Percentiles rank a stretch among this genome's conserved stretches.
These are phyloP conservation scores for Anoncus sp. DNA, from an alignment of 2,888 invertebrate species.

Conservation along the genomic window DNA sequence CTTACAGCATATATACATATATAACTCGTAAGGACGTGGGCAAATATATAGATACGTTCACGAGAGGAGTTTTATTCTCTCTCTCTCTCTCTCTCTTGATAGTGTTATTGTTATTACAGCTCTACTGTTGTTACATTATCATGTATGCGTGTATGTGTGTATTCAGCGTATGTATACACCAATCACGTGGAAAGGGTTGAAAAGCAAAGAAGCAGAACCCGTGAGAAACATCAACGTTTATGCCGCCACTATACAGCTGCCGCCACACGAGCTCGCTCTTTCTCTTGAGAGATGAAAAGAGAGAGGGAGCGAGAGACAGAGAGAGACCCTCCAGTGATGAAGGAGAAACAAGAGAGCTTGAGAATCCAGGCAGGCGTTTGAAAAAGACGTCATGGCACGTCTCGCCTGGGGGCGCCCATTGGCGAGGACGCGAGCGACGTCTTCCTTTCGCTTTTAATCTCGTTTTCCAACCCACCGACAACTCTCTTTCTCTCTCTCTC, in stretches of 20 bases:
- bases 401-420: conserved; percentile 62
- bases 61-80: conserved; percentile 54
- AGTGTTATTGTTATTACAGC: conserved; percentile 73
- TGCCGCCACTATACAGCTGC: conserved; percentile 56
- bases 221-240: conserved; percentile 69
- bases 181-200: conserved; percentile 51
- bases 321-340: conserved; percentile 44
- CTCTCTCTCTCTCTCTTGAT: conserved; percentile 14
- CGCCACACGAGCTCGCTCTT: conserved; percentile 38
- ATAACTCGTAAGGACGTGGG: conserved; percentile 40
- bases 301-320: conserved; percentile 30
- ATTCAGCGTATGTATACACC: conserved; percentile 20
- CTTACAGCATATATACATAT: conserved; percentile 12
- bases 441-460: conserved; percentile 76
- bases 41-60: conserved; percentile 56
- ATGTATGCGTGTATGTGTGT: conserved; percentile 15
- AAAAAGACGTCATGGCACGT: conserved; percentile 68
- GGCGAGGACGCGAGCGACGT: conserved; percentile 65
- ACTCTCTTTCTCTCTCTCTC: conserved; percentile 50
- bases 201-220: conserved; percentile 65
- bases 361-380: conserved; percentile 63
- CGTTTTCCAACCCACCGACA: conserved; percentile 67
- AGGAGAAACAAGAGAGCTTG: conserved; percentile 56
- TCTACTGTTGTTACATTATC: conserved; percentile 52
- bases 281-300: conserved; percentile 17